Evolutionary conservation across 2,888 invertebrate species (phyloP), one percentile per base, ranked within the genome.

Genomic region (Perizoma affinitatum): DNA sequence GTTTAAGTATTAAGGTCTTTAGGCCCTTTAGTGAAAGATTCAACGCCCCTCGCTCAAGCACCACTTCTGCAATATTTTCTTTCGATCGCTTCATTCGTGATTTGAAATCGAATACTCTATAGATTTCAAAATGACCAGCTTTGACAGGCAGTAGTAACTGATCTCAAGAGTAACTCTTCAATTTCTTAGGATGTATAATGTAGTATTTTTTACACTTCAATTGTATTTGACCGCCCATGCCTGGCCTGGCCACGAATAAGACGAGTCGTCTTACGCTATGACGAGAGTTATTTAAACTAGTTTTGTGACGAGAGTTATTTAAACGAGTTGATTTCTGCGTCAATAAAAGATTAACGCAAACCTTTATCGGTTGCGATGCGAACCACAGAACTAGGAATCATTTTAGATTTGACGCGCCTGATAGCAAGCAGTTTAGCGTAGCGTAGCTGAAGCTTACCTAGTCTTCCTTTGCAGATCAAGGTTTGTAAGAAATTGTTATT

Each of bases 341-440:
- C 61, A 61, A 61, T 57, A 49, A 61, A 54, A 52, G 53, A 61
- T 57, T 57, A 45, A 55, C 51, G 7, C 49, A 44, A 53, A 53
- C 54, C 44, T 41, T 41, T 22, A 22, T 22, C 22, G 22, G 46
- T 41, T 43, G 43, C 33, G 35, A 54, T 54, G 45, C 45, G 36
- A 53, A 42, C 52, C 48, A 52, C 34, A 50, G 44, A 58, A 57
- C 58, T 42, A 22, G 22, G 22, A 22, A 60, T 56, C 10, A 63
- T 67, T 61, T 65, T 41, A 40, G 43, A 65, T 67, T 54, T 53
- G 57, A 40, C 38, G 57, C 55, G 53, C 52, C 46, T 64, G 6
- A 44, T 44, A 44, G 44, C 22, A 44, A 6, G 11, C 7, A 22
- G 7, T 6, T 44, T 44, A 44, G 6, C 22, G 44, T 22, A 11